These are phyloP conservation scores for Heliconius sara DNA, from an alignment of 2,888 invertebrate species.

Conservation along the genomic window DNA sequence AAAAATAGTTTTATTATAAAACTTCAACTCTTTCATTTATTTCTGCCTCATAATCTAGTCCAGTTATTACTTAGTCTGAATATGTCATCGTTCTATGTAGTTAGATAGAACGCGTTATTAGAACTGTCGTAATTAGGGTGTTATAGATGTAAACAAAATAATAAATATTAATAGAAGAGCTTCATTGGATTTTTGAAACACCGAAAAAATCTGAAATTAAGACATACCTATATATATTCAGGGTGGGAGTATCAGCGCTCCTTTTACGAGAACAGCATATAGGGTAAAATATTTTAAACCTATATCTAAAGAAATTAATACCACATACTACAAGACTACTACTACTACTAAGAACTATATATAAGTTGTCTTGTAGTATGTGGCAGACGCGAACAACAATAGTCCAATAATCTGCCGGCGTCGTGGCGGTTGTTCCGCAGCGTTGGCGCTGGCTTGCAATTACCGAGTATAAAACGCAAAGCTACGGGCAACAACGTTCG, in stretches of 20 bases:
- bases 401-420: conserved; percentile 76
- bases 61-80: conserved; percentile 2
- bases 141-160: not conserved
- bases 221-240: no score
- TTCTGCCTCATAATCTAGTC: conserved; percentile 1
- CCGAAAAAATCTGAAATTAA: no score
- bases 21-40: not conserved
- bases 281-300: no score
- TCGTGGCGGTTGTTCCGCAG: conserved; percentile 64
- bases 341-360: no score
- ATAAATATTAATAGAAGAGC: not conserved
- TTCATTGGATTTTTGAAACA: no score
- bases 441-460: conserved; percentile 70
- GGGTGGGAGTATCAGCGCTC: no score
- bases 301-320: no score
- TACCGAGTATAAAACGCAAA: conserved; percentile 78
- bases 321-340: no score
- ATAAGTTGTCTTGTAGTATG: conserved; percentile 59
- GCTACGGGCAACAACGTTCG: conserved; percentile 66
- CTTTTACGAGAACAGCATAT: no score
- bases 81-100: not conserved
- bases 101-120: not conserved
- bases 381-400: conserved; percentile 70
- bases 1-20: not conserved
- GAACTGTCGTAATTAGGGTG: not conserved